Evolutionary conservation across 2,888 invertebrate genomes (phyloP), one percentile per base, ranked within the genome.

Genomic region (Lissocephala sabroskyi): DNA sequence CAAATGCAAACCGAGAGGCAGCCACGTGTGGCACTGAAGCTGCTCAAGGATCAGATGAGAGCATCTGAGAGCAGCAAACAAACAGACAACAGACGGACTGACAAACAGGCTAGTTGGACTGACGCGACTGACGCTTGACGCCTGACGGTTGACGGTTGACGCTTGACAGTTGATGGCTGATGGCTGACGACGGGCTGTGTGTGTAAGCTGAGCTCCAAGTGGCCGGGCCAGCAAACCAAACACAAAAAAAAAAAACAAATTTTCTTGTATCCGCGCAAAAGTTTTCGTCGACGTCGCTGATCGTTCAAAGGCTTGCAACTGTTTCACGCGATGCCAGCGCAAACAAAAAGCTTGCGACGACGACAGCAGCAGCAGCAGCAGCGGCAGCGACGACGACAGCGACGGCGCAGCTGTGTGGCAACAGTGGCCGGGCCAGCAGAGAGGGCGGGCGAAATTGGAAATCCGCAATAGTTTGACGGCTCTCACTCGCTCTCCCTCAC

Each of bases 221-320:
- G n/a, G n/a, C n/a, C 7, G 16, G 35, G 35, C 13, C 16, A 16
- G 35, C 35, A 13, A 35, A 35, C 11, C 30, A 35, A 35, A 35
- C 3, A 23, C 3, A 23, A 23, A 23, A 23, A 49, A 62, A 62
- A 70, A 7, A 11, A 11, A 30, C 30, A 62, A 36, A 44, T 41
- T 48, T 43, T 43, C 45, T 39, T 68, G 53, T 67, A 80, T 81
- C 81, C 81, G 82, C 82, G 80, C 80, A 66, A 79, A 80, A 71
- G 71, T 73, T 60, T 62, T 67, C 77, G 67, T 68, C 80, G 82
- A 79, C 79, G 82, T 79, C 74, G 79, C 79, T 80, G 82, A 76
- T 79, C 81, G 82, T 82, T 80, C 76, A 79, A 79, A 79, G 80
- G 74, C 81, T 81, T 79, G 80, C 81, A 81, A 81, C 81, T 81